phyloP scores from a whole-genome alignment of 2,113 vertebrate species.

The Cyanocitta stelleri region DNA sequence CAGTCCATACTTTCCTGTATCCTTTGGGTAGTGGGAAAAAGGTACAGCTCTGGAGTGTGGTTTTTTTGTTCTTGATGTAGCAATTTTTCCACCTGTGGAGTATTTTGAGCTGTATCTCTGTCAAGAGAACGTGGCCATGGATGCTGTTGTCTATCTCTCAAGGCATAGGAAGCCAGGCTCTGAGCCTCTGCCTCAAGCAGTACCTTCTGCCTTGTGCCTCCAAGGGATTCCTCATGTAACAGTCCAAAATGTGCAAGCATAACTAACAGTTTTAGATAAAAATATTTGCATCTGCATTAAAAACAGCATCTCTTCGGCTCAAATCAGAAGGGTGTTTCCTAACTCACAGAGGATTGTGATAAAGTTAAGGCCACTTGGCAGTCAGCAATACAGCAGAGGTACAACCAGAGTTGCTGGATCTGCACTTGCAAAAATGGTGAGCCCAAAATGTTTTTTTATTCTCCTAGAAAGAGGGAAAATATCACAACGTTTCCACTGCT shows the following conservation, averaged over 20 bases:
- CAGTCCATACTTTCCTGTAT: background rate
- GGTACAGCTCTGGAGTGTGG: accelerated
- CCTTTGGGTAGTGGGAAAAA: background rate
- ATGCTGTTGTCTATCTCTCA: accelerated
- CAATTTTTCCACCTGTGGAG: background rate
- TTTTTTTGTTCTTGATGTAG: background rate
- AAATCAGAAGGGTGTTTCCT: background rate
- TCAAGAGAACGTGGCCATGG: accelerated
- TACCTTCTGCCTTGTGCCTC: accelerated
- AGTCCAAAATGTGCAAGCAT: background rate
- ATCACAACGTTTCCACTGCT: background rate
- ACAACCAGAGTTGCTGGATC: background rate
- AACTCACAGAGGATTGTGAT: accelerated
- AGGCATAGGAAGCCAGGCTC: accelerated
- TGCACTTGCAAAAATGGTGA: background rate
- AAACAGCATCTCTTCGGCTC: background rate
- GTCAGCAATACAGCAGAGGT: background rate
- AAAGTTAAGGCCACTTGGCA: background rate
- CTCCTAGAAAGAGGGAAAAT: background rate
- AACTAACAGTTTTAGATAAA: background rate
- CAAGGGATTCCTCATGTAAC: accelerated
- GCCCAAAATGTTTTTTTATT: background rate
- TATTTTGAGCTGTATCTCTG: background rate
- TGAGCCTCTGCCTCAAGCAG: background rate
- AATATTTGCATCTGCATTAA: background rate